Conservation (phyloP, 92 coral and sea anemone species). For the Umimayanthus chanpuru region DNA sequence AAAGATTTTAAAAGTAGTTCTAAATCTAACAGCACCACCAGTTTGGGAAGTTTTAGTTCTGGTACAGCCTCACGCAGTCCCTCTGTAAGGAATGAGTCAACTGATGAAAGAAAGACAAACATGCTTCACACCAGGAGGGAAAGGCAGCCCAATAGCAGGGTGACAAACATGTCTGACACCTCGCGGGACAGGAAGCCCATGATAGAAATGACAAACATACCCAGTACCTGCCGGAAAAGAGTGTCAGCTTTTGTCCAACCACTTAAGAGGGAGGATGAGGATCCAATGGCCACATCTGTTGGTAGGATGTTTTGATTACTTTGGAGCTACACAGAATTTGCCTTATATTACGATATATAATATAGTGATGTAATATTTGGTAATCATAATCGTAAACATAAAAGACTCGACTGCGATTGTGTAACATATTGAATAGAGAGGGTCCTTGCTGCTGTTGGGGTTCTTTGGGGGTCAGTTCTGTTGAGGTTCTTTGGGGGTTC, state of each 20-base stretch:
- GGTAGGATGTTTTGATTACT: not conserved
- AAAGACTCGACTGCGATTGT: too few species aligned
- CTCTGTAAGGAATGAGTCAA: not conserved
- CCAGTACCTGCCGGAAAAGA: not conserved
- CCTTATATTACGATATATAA: not conserved
- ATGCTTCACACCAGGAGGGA: not conserved
- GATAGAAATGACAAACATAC: not conserved
- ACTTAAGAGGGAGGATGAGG: not conserved
- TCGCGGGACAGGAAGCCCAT: not conserved
- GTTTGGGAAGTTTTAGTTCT: not conserved
- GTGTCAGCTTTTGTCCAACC: conserved; percentile 15
- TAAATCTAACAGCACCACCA: not conserved
- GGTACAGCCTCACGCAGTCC: not conserved
- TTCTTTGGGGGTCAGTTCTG: too few species aligned
- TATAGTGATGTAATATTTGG: too few species aligned
- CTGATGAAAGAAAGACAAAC: not conserved
- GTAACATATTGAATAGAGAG: too few species aligned
- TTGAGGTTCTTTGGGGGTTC: too few species aligned
- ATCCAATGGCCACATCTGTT: not conserved
- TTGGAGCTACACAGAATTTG: not conserved
- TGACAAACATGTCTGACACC: not conserved
- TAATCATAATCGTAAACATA: too few species aligned
- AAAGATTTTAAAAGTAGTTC: not conserved
- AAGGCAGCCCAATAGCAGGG: not conserved
- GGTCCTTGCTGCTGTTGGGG: too few species aligned